Base-by-base conservation (phyloP, 2,888 invertebrate genomes). In the Ormyrus pomaceus region DNA sequence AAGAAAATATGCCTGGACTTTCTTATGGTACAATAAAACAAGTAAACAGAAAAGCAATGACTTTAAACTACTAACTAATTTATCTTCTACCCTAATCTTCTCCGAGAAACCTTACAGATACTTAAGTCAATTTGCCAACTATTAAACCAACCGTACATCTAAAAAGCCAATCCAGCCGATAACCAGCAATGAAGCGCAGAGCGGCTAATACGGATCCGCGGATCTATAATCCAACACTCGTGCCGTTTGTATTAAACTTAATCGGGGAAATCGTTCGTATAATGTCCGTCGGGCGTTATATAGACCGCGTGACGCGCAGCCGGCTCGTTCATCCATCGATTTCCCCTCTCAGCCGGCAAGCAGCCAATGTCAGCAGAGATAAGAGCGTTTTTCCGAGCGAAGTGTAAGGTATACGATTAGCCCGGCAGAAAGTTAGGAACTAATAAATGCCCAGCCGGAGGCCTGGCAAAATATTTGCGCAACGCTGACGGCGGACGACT, bases 81-180 rank as follows among this genome's bases (percentile, higher is more conserved):
- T 64, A n/a, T 13, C 50, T 48, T 8, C 48, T 7, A 34, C 34
- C 34, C 34, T 34, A 34, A 34, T 34, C 34, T 2, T 34, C 3
- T 4, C 5, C 50, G 0, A 68, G 34, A 68, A 45, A 45, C 45
- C 10, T 4, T 34, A 34, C 34, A 34, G 4, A 34, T 34, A 34
- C 34, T 34, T 34, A 34, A 34, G 34, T 34, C 34, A 34, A 34
- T 34, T 34, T 34, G 34, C 34, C 34, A 34, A 55, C 10, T 55
- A 45, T 55, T 68, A 68, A 68, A 34, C 55, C 34, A 46, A 45
- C 68, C 7, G 45, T 34, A 45, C 46, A n/a, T 46, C 56, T 68
- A 68, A 55, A 68, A 68, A 45, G 6, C 6, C n/a, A 13, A 59
- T 65, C 65, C 50, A 34, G 34, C 34, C 34, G 34, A 34, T 34